Percentiles rank a stretch among this genome's conserved stretches.
Evolutionary conservation across 2,113 vertebrate species (phyloP).

Genomic region (Ranitomeya imitator): DNA sequence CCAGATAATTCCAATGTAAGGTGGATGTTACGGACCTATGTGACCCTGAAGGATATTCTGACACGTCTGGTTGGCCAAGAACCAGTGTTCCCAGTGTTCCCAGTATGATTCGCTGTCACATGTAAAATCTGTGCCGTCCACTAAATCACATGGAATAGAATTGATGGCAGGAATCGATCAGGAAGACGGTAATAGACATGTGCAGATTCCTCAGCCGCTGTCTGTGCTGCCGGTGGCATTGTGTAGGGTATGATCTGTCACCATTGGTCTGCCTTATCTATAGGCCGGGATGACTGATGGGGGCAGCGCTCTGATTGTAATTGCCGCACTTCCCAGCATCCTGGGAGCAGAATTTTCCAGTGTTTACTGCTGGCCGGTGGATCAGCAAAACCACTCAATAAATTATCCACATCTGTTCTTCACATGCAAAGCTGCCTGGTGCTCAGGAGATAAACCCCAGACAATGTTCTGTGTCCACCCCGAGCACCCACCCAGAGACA

Average conservation of each 20-base stretch:
- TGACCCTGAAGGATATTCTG: not conserved
- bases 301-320: not conserved
- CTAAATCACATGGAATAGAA: not conserved
- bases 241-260: conserved; percentile 9
- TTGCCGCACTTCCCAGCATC: conserved; percentile 40
- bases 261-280: conserved; percentile 27
- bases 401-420: conserved; percentile 48
- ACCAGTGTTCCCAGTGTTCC: not conserved
- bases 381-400: conserved; percentile 38
- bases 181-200: not conserved
- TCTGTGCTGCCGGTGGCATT: not conserved
- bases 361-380: conserved; percentile 35
- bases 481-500: conserved; percentile 22
- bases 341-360: conserved; percentile 28
- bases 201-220: not conserved
- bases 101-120: not conserved
- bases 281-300: conserved; percentile 41
- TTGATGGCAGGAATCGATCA: not conserved
- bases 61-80: not conserved
- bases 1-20: too few species aligned
- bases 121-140: not conserved
- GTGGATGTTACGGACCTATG: too few species aligned
- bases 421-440: conserved; percentile 48
- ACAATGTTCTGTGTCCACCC: conserved; percentile 40
- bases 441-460: conserved; percentile 46